Percentiles rank a stretch among this genome's conserved stretches.
Conservation (phyloP, 2,113 vertebrate species). For the Cynocephalus volans region DNA sequence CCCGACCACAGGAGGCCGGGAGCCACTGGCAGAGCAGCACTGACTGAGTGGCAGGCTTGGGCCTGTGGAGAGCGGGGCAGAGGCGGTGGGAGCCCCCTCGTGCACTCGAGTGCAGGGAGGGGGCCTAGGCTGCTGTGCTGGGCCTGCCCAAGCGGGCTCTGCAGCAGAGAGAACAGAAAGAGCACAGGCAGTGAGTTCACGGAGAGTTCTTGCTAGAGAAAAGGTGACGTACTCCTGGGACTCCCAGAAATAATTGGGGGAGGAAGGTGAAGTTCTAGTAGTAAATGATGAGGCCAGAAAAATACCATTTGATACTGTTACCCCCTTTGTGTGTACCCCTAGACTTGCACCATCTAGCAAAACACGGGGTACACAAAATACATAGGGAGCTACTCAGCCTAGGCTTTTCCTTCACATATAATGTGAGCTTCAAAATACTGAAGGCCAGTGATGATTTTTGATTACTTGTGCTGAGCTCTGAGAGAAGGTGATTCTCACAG, state of each 20-base stretch:
- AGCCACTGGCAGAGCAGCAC: rapidly evolving
- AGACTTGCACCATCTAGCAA: neutral
- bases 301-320: neutral
- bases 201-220: neutral
- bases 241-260: neutral
- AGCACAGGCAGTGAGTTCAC: neutral
- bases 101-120: neutral
- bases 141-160: neutral
- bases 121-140: neutral
- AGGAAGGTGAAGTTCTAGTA: neutral
- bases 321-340: neutral
- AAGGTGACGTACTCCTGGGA: neutral
- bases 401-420: neutral
- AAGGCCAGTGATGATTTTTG: neutral
- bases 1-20: neutral
- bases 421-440: neutral
- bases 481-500: neutral
- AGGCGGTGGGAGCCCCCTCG: too few species aligned
- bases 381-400: neutral
- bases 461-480: neutral
- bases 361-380: neutral
- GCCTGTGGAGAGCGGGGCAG: too few species aligned
- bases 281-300: neutral
- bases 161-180: neutral
- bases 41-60: neutral